A percentile compares a stretch with the other conserved stretches of the same genome.
Evolutionary conservation across 2,113 vertebrate species (phyloP).

Genomic region (Gnathonemus longibarbis): DNA sequence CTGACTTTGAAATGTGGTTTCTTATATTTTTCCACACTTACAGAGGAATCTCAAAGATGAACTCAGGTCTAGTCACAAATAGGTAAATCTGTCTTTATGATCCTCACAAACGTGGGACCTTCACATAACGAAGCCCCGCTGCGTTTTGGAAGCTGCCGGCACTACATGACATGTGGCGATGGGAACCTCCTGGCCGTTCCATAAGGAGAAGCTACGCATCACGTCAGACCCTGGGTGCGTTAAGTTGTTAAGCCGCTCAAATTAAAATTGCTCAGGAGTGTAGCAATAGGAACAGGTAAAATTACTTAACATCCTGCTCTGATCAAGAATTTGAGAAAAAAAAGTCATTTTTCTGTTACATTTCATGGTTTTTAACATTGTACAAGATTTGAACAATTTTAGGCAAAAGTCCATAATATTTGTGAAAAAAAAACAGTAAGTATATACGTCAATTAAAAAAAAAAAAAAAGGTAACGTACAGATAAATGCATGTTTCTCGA

Average conservation of each 20-base stretch:
- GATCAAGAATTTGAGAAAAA: not conserved
- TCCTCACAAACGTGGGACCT: not conserved
- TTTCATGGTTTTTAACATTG: not conserved
- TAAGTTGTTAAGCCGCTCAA: constrained; percentile 1
- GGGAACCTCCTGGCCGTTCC: not conserved
- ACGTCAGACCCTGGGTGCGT: constrained; percentile 6
- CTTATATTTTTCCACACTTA: not conserved
- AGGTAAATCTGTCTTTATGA: not conserved
- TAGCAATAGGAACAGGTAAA: not conserved
- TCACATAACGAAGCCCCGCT: not conserved
- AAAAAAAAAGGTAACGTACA: not conserved
- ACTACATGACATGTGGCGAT: not conserved
- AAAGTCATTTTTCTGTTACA: not conserved
- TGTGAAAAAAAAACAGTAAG: not conserved
- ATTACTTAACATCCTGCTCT: not conserved
- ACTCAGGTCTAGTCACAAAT: not conserved
- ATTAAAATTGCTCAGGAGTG: constrained; percentile 6
- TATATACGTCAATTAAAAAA: not conserved
- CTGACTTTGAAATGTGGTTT: not conserved
- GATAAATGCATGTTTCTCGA: not conserved
- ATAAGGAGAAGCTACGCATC: constrained; percentile 3
- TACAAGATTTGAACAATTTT: not conserved
- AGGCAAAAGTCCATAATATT: not conserved
- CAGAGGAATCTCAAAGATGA: not conserved
- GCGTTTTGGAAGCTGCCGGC: not conserved